Conservation (phyloP, 2,888 invertebrate genomes). For the Drosophila ezoana region DNA sequence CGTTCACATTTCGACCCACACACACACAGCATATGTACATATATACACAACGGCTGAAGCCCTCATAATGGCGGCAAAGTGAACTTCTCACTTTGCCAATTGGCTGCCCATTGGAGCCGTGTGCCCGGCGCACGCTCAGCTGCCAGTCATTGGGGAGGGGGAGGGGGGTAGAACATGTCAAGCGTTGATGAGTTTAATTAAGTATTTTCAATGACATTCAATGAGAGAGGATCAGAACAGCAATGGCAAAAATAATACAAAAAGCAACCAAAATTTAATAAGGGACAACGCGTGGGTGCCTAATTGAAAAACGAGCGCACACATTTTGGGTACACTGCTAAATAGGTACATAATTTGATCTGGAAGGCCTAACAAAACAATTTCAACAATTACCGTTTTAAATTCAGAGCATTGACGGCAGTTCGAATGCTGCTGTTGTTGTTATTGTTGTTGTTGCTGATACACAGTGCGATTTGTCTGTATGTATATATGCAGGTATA, state of each 20-base stretch:
- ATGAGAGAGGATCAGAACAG: constrained; percentile 39
- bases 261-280: constrained; percentile 9
- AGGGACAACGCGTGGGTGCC: constrained; percentile 29
- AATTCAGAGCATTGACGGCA: constrained; percentile 16
- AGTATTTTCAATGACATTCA: constrained; percentile 76
- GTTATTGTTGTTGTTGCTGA: constrained; percentile 8
- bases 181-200: constrained; percentile 79
- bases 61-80: constrained; percentile 69
- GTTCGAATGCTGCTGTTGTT: too few relatives aligned
- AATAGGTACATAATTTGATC: constrained; percentile 8
- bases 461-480: background rate
- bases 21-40: constrained; percentile 5
- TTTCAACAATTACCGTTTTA: constrained; percentile 30
- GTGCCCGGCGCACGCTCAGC: background rate
- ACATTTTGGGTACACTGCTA: constrained; percentile 21
- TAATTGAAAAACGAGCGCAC: constrained; percentile 63
- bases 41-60: constrained; percentile 17
- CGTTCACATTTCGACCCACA: constrained; percentile 5
- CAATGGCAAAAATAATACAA: constrained; percentile 9
- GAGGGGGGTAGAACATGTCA: constrained; percentile 53
- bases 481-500: too few relatives aligned
- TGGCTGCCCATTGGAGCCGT: constrained; percentile 52
- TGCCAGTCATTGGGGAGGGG: constrained; percentile 7
- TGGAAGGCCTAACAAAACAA: constrained; percentile 15
- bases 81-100: constrained; percentile 72